These are phyloP conservation scores for Mycetomoellerius zeteki DNA, from an alignment of 1,140 invertebrate genomes.

Conservation along the genomic window DNA sequence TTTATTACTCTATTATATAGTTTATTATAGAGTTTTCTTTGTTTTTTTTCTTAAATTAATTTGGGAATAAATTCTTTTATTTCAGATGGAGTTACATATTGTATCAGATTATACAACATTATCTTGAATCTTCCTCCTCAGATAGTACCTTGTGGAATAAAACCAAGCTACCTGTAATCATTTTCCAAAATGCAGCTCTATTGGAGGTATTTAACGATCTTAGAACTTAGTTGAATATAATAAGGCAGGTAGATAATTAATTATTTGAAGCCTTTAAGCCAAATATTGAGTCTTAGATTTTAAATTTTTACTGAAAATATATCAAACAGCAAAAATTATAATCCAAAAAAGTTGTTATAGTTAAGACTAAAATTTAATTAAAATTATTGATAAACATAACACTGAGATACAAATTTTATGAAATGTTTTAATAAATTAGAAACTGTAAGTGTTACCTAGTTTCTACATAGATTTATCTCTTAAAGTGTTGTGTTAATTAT, in stretches of 20 bases:
- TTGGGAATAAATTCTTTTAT: slow-evolving; percentile 73
- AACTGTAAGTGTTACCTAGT: not conserved
- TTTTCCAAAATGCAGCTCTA: slow-evolving; percentile 96
- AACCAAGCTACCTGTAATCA: slow-evolving; percentile 90
- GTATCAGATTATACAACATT: slow-evolving; percentile 88
- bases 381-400: no score
- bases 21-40: slow-evolving; percentile 18
- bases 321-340: not conserved
- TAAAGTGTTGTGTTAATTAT: not conserved
- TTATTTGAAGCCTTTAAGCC: not conserved
- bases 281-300: not conserved
- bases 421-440: not conserved
- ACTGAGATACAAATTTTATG: not conserved
- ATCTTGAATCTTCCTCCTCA: slow-evolving; percentile 78
- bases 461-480: not conserved
- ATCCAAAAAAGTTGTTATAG: not conserved
- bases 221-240: not conserved
- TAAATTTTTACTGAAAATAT: not conserved
- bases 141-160: slow-evolving; percentile 89
- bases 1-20: not conserved
- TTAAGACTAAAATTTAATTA: not conserved
- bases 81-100: slow-evolving; percentile 92
- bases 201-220: slow-evolving; percentile 90
- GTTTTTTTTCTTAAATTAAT: slow-evolving; percentile 13
- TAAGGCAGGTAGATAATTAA: not conserved